phyloP scores from a whole-genome alignment of 1,140 invertebrate species.

The Drosophila punjabiensis region DNA sequence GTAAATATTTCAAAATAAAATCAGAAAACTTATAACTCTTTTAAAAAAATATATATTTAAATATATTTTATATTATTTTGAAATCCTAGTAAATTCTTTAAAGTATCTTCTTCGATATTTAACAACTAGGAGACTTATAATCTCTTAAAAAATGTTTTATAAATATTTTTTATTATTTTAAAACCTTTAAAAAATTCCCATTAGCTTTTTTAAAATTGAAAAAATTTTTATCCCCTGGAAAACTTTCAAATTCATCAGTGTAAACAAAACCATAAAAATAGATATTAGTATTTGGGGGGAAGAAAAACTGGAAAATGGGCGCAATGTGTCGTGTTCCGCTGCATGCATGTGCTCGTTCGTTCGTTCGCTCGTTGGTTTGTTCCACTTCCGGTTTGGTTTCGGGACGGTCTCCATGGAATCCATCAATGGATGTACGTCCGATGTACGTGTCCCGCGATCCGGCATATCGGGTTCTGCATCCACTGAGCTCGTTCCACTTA shows the following conservation, averaged over 20 bases:
- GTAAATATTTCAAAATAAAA: neutral
- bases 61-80: neutral
- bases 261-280: slow-evolving; percentile 35
- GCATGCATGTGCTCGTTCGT: slow-evolving; percentile 35
- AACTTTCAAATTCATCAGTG: slow-evolving; percentile 7
- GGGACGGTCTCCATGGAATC: slow-evolving; percentile 18
- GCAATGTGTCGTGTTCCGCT: slow-evolving; percentile 25
- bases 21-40: neutral
- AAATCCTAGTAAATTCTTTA: neutral
- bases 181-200: neutral
- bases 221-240: neutral
- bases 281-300: slow-evolving; percentile 2
- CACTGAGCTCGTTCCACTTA: slow-evolving; percentile 43
- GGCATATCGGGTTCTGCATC: slow-evolving; percentile 32
- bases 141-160: fast-evolving
- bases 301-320: slow-evolving; percentile 10
- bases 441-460: slow-evolving; percentile 27
- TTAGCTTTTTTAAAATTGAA: neutral
- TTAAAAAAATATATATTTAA: neutral
- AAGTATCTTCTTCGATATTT: neutral
- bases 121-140: neutral
- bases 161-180: neutral
- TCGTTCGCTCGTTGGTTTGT: slow-evolving; percentile 1
- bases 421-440: slow-evolving; percentile 37
- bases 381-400: slow-evolving; percentile 29